Conservation (phyloP, 2,888 invertebrate genomes). For the Charanyca ferruginea region DNA sequence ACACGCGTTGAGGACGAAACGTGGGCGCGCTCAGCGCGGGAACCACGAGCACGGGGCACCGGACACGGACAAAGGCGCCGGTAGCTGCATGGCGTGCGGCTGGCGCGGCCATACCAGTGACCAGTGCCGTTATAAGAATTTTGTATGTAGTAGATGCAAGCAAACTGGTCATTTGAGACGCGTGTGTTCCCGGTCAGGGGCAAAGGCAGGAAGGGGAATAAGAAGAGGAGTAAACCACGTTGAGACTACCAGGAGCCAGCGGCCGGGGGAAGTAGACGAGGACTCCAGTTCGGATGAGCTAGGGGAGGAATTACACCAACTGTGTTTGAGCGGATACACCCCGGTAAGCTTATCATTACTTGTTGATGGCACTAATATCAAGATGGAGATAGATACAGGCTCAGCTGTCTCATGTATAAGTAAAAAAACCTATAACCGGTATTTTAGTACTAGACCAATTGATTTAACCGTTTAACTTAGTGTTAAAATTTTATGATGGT, state of each 20-base stretch:
- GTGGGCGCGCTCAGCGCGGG: neutral
- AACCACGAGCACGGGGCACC: neutral
- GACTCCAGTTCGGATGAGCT: slow-evolving; percentile 1
- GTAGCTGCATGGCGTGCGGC: neutral
- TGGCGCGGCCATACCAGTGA: too few relatives aligned
- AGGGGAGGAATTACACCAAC: too few relatives aligned
- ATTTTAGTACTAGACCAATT: neutral
- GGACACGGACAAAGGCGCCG: neutral
- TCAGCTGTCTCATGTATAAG: neutral
- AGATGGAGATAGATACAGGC: too few relatives aligned
- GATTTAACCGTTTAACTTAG: neutral
- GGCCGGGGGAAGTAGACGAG: neutral
- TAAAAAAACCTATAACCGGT: neutral
- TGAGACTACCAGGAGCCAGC: neutral
- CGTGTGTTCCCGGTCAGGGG: neutral
- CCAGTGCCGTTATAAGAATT: too few relatives aligned
- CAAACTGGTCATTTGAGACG: neutral
- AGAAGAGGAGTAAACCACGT: slow-evolving; percentile 4
- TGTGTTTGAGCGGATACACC: neutral
- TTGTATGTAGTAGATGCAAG: too few relatives aligned
- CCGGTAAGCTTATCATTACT: slow-evolving; percentile 8
- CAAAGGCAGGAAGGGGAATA: neutral
- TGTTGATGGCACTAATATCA: neutral
- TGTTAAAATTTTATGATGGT: slow-evolving; percentile 4
- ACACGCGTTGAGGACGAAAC: neutral